Evolutionary conservation across 2,797 vertebrate species (phyloP).

Genomic region (Stomatorhinus walkeri): DNA sequence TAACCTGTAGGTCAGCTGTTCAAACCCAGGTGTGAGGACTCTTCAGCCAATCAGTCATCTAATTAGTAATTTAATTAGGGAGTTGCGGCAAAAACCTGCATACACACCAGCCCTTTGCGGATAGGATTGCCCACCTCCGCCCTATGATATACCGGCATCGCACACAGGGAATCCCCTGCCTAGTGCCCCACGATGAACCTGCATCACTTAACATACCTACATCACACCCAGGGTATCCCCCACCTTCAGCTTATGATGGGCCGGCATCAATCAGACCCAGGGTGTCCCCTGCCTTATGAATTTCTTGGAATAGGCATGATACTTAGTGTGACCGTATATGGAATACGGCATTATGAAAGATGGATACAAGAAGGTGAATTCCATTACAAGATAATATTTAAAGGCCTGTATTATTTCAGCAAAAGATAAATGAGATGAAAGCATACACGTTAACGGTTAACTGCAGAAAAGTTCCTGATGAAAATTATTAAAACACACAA

Average conservation of each 20-base stretch:
- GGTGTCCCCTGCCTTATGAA: neutral
- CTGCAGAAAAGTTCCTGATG: neutral
- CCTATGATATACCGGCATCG: neutral
- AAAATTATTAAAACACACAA: neutral
- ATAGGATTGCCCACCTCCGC: no score
- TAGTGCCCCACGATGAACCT: neutral
- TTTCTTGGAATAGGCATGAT: neutral
- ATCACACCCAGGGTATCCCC: neutral
- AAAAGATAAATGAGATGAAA: neutral
- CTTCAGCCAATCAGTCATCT: no score
- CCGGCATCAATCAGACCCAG: neutral
- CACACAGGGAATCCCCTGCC: neutral
- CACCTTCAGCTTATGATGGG: neutral
- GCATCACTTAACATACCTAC: neutral
- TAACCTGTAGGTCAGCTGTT: no score
- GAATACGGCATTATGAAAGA: neutral
- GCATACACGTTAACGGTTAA: neutral
- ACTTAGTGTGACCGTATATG: neutral
- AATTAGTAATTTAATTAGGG: no score
- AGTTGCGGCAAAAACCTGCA: no score
- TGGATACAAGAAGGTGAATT: neutral
- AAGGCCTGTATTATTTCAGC: neutral
- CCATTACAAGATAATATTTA: neutral
- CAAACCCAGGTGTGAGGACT: no score
- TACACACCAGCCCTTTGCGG: no score